Evolutionary conservation across 2,888 invertebrate species (phyloP).

Genomic region (Trisateles emortualis): DNA sequence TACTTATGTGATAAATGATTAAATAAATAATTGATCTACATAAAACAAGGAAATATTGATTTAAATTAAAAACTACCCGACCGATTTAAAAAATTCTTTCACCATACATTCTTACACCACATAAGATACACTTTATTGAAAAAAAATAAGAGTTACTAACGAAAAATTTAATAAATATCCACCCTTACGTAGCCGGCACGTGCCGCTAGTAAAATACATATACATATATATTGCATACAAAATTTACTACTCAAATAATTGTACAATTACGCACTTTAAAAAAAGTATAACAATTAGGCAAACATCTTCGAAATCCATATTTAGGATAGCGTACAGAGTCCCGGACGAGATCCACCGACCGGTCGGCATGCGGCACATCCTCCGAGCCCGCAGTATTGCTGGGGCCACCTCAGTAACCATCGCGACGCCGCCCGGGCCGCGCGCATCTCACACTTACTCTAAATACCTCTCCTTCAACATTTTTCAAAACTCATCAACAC

Average conservation of each 20-base stretch:
- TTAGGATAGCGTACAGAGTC: slow-evolving; percentile 12
- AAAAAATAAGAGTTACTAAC: no score
- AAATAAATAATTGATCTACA: no score
- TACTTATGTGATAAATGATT: no score
- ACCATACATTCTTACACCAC: no score
- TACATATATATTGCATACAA: neutral
- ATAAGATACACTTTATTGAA: no score
- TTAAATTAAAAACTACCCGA: no score
- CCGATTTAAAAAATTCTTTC: no score
- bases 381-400: slow-evolving; percentile 33
- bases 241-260: neutral
- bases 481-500: slow-evolving; percentile 28
- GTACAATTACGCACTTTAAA: slow-evolving; percentile 3
- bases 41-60: no score
- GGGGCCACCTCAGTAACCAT: slow-evolving; percentile 39
- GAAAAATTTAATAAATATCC: no score
- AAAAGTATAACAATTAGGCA: neutral
- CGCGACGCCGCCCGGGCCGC: slow-evolving; percentile 40
- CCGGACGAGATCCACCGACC: slow-evolving; percentile 21
- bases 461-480: slow-evolving; percentile 32
- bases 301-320: slow-evolving; percentile 16
- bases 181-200: no score
- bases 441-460: slow-evolving; percentile 32
- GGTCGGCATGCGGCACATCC: slow-evolving; percentile 32
- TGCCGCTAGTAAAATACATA: no score